A percentile compares a stretch with the other conserved stretches of the same genome.
These are phyloP conservation scores for Bombus cullumanus DNA, from an alignment of 1,140 invertebrate genomes.

Conservation along the genomic window DNA sequence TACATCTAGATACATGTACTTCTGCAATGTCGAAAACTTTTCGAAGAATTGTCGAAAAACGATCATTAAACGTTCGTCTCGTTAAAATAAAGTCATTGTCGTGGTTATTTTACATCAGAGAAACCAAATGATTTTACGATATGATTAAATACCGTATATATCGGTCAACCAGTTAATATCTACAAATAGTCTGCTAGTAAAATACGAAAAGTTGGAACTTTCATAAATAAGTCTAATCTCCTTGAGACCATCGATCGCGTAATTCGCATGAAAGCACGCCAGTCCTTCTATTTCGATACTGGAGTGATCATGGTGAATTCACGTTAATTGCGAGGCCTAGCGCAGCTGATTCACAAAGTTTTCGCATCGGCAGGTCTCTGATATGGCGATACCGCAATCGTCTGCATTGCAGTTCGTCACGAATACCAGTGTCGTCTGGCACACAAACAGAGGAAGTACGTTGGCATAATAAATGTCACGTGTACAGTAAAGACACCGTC, in stretches of 20 bases:
- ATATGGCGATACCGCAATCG: slow-evolving; percentile 32
- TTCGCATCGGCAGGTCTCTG: neutral
- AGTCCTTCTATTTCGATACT: neutral
- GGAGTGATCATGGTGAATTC: neutral
- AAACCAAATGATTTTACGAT: no score
- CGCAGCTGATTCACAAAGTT: neutral
- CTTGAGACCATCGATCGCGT: neutral
- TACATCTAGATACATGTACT: no score
- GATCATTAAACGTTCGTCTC: no score
- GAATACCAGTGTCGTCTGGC: slow-evolving; percentile 40
- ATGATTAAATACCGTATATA: no score
- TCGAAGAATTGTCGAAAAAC: no score
- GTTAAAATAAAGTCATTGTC: no score
- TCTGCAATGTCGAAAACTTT: no score
- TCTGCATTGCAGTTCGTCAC: slow-evolving; percentile 53
- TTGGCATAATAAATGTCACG: slow-evolving; percentile 62
- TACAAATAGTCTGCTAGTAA: no score
- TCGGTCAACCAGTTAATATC: no score
- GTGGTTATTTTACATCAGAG: no score
- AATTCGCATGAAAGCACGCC: neutral
- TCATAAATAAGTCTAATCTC: neutral
- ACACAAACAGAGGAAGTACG: slow-evolving; percentile 42
- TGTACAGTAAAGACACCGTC: slow-evolving; percentile 26
- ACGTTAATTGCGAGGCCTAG: neutral
- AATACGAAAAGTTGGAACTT: no score